Evolutionary conservation across 2,797 vertebrate genomes (phyloP).

Genomic region (Spinus pinus): DNA sequence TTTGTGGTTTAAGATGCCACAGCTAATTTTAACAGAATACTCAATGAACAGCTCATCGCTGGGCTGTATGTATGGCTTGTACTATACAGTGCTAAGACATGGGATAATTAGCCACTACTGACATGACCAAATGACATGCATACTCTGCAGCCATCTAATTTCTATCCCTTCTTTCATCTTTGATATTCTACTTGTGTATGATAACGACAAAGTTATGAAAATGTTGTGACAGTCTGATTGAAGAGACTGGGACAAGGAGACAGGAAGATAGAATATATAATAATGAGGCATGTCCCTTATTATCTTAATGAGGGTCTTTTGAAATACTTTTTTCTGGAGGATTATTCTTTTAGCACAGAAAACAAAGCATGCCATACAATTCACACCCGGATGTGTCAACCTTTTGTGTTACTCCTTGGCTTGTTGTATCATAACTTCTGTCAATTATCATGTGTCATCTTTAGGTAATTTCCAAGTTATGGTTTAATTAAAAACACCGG

Average conservation of each 20-base stretch:
- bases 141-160: neutral
- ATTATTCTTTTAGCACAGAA: neutral
- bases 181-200: neutral
- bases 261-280: neutral
- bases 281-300: neutral
- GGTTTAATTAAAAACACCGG: neutral
- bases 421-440: neutral
- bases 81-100: neutral
- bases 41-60: neutral
- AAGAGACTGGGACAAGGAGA: constrained; percentile 12
- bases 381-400: neutral
- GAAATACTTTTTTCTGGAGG: neutral
- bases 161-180: constrained; percentile 19
- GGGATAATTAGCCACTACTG: constrained; percentile 28
- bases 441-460: neutral
- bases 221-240: constrained; percentile 38
- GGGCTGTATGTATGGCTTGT: neutral
- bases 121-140: constrained; percentile 24
- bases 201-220: constrained; percentile 44
- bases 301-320: neutral
- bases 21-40: neutral
- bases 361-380: neutral
- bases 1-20: neutral
- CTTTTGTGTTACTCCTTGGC: neutral
- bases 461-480: neutral